Conservation (phyloP, 2,888 invertebrate species). For the Tiliacea aurago region DNA sequence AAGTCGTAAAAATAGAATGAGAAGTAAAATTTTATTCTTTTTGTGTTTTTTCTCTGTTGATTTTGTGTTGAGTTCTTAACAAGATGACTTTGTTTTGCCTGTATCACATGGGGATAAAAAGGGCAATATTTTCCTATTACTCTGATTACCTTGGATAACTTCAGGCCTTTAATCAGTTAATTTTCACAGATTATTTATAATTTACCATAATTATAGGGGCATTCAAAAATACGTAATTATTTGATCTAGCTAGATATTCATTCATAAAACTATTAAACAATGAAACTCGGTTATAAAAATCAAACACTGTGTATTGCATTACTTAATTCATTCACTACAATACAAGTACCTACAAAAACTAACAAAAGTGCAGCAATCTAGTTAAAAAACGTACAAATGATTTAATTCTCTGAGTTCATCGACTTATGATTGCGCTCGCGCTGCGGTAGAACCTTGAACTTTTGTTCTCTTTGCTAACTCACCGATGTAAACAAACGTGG, state of each 20-base stretch:
- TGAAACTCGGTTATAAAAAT: neutral
- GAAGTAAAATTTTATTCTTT: neutral
- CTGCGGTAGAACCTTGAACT: slow-evolving; percentile 77
- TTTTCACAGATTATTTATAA: neutral
- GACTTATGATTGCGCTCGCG: slow-evolving; percentile 56
- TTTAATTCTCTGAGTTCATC: slow-evolving; percentile 68
- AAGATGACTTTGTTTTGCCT: neutral
- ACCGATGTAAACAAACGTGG: slow-evolving; percentile 80
- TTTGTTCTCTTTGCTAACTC: slow-evolving; percentile 61
- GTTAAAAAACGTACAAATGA: slow-evolving; percentile 57
- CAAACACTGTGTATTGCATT: neutral
- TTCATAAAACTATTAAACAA: neutral
- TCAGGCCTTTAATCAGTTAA: too few relatives aligned
- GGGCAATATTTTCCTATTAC: neutral
- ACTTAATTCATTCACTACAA: slow-evolving; percentile 12
- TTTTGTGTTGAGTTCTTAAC: neutral
- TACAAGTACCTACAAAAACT: slow-evolving; percentile 20
- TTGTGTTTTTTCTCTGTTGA: neutral
- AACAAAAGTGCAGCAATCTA: slow-evolving; percentile 23
- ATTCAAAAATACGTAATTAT: neutral
- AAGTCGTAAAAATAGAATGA: neutral
- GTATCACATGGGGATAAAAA: too few relatives aligned
- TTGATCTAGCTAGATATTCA: neutral
- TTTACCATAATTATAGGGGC: neutral
- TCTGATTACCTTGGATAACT: neutral